Percentiles rank a stretch among this genome's conserved stretches.
These are phyloP conservation scores for Pseudococcus jackbeardsleyi DNA, from an alignment of 2,888 invertebrate species.

Conservation along the genomic window DNA sequence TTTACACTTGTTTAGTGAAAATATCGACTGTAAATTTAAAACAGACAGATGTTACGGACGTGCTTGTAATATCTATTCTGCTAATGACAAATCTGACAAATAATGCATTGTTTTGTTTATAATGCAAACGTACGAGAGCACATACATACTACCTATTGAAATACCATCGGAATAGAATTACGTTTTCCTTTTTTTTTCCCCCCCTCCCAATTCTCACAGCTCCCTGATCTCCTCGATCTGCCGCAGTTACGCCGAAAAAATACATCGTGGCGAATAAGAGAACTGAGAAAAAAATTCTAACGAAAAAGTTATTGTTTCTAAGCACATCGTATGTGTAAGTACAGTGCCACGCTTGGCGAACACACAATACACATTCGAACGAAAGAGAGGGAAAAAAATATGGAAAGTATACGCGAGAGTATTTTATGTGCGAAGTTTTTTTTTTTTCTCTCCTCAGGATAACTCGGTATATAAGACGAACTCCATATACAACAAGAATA, in stretches of 20 bases:
- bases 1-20: constrained; percentile 9
- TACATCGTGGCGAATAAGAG: background rate
- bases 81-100: constrained; percentile 40
- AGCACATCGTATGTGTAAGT: background rate
- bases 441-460: background rate
- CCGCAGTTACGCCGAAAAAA: background rate
- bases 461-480: background rate
- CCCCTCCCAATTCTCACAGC: background rate
- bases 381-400: background rate
- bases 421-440: constrained; percentile 18
- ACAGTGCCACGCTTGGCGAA: background rate
- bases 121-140: background rate
- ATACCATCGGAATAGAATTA: constrained; percentile 24
- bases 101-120: constrained; percentile 37
- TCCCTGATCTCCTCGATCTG: background rate
- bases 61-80: constrained; percentile 32
- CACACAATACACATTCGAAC: background rate
- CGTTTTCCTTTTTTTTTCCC: background rate
- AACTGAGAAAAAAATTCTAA: background rate
- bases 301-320: constrained; percentile 6
- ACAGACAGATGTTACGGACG: constrained; percentile 14
- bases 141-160: background rate
- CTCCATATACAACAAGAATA: constrained; percentile 16
- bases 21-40: constrained; percentile 13
- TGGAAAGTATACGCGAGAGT: background rate